Conservation (phyloP, 2,113 vertebrate genomes). For the Helogale parvula region DNA sequence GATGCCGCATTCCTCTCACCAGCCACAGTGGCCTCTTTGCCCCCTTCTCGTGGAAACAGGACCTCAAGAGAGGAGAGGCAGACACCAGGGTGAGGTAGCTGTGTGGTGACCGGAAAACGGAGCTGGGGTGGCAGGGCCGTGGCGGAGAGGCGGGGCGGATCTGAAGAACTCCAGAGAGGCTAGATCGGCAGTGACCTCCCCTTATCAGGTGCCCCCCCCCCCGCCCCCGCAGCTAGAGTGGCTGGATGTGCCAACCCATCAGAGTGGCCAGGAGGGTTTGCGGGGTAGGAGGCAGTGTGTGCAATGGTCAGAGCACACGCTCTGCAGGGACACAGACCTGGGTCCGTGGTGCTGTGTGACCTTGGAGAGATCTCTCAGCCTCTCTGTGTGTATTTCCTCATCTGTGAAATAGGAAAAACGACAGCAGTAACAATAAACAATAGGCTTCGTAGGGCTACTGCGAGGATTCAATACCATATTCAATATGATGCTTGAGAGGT, state of each 20-base stretch:
- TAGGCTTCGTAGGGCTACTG: fast-evolving
- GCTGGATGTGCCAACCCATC: background rate
- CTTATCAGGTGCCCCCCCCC: too few relatives aligned
- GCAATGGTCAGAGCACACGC: background rate
- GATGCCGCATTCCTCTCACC: fast-evolving
- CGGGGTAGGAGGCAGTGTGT: background rate
- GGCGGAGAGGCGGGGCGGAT: background rate
- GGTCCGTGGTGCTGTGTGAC: background rate
- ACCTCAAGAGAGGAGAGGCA: background rate
- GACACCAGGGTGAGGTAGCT: background rate
- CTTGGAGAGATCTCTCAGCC: background rate
- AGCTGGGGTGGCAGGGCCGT: background rate
- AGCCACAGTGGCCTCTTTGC: background rate
- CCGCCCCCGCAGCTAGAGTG: background rate
- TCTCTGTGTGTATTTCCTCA: background rate
- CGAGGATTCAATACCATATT: fast-evolving
- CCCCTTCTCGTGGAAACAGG: background rate
- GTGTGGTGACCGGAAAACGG: background rate
- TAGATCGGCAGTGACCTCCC: fast-evolving
- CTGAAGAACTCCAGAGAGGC: background rate
- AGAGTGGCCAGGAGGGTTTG: fast-evolving
- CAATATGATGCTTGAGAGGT: background rate
- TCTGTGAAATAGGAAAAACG: background rate
- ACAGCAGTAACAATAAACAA: background rate
- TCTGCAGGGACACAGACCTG: background rate